Conservation (phyloP, 2,113 vertebrate genomes). For the Brienomyrus brachyistius region DNA sequence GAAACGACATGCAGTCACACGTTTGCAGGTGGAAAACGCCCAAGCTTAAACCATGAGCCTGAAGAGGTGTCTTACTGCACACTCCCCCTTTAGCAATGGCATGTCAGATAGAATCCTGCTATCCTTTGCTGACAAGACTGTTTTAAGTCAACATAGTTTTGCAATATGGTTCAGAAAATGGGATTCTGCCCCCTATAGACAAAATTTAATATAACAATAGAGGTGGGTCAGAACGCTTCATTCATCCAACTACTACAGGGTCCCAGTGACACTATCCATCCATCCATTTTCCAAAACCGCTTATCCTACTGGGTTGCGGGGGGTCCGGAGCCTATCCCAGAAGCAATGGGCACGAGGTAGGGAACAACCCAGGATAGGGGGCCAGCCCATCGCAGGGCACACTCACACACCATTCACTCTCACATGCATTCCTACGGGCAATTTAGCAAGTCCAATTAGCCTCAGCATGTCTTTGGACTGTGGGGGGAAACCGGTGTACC, state of each 20-base stretch:
- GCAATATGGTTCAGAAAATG: background rate
- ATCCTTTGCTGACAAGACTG: background rate
- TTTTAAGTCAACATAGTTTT: background rate
- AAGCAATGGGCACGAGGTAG: too few relatives aligned
- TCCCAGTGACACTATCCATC: background rate
- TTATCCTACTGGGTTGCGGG: too few relatives aligned
- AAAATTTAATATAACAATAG: background rate
- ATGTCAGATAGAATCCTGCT: background rate
- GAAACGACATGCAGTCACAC: background rate
- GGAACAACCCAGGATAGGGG: too few relatives aligned
- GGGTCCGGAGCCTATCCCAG: too few relatives aligned
- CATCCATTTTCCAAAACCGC: too few relatives aligned
- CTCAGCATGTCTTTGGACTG: too few relatives aligned
- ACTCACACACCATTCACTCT: too few relatives aligned
- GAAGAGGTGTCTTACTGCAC: background rate
- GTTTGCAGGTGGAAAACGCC: background rate
- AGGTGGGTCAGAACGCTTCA: background rate
- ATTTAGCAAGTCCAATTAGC: too few relatives aligned
- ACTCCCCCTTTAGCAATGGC: background rate
- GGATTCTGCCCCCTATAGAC: background rate
- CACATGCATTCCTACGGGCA: too few relatives aligned
- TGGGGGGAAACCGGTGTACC: too few relatives aligned
- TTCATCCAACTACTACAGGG: background rate
- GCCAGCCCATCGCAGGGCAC: too few relatives aligned
- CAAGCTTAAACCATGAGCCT: background rate